Percentiles rank a stretch among this genome's conserved stretches.
Evolutionary conservation across 2,797 vertebrate genomes (phyloP).

Genomic region (Oreochromis mossambicus): DNA sequence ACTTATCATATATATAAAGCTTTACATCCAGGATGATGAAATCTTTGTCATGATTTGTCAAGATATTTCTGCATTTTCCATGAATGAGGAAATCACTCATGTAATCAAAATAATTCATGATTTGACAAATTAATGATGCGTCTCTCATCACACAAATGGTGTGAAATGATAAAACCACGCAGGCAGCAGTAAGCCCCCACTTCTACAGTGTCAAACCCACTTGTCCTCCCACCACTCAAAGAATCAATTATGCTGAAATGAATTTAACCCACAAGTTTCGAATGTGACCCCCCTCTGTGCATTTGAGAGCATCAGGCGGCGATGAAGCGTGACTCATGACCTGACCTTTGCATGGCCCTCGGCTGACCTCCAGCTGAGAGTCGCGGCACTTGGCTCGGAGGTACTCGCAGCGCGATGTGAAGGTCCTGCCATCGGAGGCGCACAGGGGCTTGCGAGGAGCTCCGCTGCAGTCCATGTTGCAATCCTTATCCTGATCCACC

Average conservation of each 20-base stretch:
- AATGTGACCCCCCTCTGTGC: conserved; percentile 40
- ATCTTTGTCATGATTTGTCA: neutral
- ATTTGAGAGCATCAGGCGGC: conserved; percentile 39
- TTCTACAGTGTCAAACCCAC: conserved; percentile 43
- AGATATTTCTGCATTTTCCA: conserved; percentile 2
- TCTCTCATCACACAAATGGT: conserved; percentile 7
- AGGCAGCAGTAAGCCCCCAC: neutral
- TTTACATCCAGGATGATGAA: conserved; percentile 20
- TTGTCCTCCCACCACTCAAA: conserved; percentile 58
- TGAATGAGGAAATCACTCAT: neutral
- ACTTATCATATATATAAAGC: conserved; percentile 16
- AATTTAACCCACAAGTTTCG: conserved; percentile 67
- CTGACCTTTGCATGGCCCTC: conserved; percentile 96
- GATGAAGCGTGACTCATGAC: conserved; percentile 68
- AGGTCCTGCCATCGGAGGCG: conserved; percentile 93
- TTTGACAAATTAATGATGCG: neutral
- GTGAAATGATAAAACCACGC: conserved; percentile 9
- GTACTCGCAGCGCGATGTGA: conserved; percentile 93
- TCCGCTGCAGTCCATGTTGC: conserved; percentile 86
- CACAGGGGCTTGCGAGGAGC: conserved; percentile 88
- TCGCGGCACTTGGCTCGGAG: conserved; percentile 96
- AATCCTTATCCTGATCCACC: conserved; percentile 95
- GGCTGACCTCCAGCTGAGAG: conserved; percentile 90
- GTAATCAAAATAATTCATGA: neutral
- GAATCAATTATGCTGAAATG: conserved; percentile 70